Evolutionary conservation across 2,797 vertebrate species (phyloP).

Genomic region (Sorex maritimensis): DNA sequence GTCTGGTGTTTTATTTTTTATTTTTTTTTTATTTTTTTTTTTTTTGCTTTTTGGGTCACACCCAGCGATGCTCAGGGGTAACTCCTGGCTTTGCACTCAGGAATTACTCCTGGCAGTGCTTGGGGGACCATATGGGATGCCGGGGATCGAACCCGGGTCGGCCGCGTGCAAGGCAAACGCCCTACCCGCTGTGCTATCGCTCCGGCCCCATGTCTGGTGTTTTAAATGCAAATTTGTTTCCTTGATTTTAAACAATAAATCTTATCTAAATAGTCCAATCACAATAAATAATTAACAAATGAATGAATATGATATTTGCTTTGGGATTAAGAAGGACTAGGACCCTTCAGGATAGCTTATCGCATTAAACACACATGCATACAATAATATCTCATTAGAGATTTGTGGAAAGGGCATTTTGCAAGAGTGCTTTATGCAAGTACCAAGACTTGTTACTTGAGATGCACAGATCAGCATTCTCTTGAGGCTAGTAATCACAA

Average conservation of each 20-base stretch:
- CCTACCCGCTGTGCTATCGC: too few species aligned
- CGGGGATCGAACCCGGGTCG: too few species aligned
- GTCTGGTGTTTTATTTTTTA: neutral
- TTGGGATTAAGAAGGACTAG: conserved; percentile 53
- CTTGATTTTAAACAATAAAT: conserved; percentile 54
- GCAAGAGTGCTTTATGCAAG: conserved; percentile 59
- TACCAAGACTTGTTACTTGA: conserved; percentile 29
- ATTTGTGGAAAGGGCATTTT: conserved; percentile 66
- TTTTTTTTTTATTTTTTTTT: too few species aligned
- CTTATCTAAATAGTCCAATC: conserved; percentile 35
- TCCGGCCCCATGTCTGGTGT: too few species aligned
- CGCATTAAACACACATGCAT: conserved; percentile 35
- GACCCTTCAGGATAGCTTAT: conserved; percentile 31
- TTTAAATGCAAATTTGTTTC: conserved; percentile 54
- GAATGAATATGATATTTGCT: conserved; percentile 38
- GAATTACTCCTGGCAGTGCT: too few species aligned
- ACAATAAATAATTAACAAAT: conserved; percentile 40
- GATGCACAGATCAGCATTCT: conserved; percentile 9
- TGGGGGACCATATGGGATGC: too few species aligned
- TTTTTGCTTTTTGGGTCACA: too few species aligned
- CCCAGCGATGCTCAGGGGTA: too few species aligned
- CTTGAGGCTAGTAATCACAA: neutral
- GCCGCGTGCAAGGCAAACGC: too few species aligned
- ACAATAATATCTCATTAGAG: conserved; percentile 51
- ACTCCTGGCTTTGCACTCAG: too few species aligned